Base-by-base conservation (phyloP, 2,113 vertebrate species). In the pig (Sus scrofa) region DNA sequence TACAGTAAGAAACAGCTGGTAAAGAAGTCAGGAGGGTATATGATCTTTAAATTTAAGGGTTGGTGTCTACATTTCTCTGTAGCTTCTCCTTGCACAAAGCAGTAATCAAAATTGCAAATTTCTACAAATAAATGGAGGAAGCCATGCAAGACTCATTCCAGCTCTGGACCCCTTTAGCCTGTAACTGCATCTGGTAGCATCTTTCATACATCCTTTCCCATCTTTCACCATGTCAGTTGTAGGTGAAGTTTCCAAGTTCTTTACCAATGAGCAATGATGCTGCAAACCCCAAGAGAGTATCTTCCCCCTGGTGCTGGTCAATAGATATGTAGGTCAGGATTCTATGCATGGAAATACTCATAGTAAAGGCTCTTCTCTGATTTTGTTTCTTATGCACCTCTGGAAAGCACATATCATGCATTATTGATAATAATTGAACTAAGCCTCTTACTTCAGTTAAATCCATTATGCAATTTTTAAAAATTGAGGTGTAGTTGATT, bases 381-480 rank as follows among this genome's bases (percentile, higher is more conserved):
- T 65, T 68, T 85, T 67, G 37, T 19, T 93, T 74, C 39, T 73
- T 50, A 30, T 11, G 9, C 4, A 50, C 13, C 19, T 79, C 8
- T 73, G 16, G 39, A 18, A 79, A 86, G 12, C 16, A 24, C 30
- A 7, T 62, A 39, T 32, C 54, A 60, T 70, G 11, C 7, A 62
- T 26, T 68, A 54, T 13, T 22, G 52, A 63, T 81, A 67, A 84
- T 58, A 77, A 26, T 26, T 70, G 5, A 12, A 78, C 16, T 88
- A 67, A 60, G 12, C 37, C 54, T 93, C 52, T 92, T 58, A 20
- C 70, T 91, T 89, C 74, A 87, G 50, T 94, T 92, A 94, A 88
- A 65, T 39, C 3, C 11, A 71, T 24, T 16, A 78, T 27, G 62
- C 15, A 24, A 58, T 26, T 58, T 34, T 56, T 78, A 7, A 44